Base-by-base conservation (phyloP, 1,140 invertebrate species). In the Eupristina koningsbergeri region DNA sequence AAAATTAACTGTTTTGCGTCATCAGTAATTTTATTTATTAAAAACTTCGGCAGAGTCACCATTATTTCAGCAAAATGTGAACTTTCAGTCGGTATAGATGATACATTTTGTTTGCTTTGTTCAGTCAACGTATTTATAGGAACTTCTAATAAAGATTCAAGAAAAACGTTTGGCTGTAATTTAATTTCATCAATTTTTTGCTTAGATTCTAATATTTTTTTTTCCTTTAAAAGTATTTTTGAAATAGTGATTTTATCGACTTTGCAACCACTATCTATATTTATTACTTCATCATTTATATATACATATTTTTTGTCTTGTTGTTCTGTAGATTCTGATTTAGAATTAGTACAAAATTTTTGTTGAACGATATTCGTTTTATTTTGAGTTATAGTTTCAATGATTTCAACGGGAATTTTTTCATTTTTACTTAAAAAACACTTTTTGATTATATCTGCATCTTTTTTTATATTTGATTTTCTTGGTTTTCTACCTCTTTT, bases 401-500 rank as follows among this genome's bases (percentile, higher is more conserved):
- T 50, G 34, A 69, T 47, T 2, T 61, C 75, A 29, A 83, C 36
- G 39, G 53, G 41, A 47, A 41, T 19, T 36, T 64, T 67, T 47
- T 64, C 31, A 71, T n/a, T 67, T 41, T 53, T 45, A 26, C 15
- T 39, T 26, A 58, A 39, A 0, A 41, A 11, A 67, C 31, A 31
- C 13, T 69, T 26, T 2, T 53, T 58, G 11, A 7, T 39, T 17
- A 15, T 11, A 45, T 41, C 31, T 19, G 13, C 11, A 50, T 64
- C 77, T 29, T 58, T 29, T 26, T 80, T 58, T 11, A 53, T 17
- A 34, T 36, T n/a, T 3, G 9, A 1, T 22, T 64, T 26, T 11
- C 76, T 84, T 19, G 50, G 9, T 53, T 79, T 84, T 73, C 71
- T 80, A 34, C 71, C 71, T 58, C 61, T 58, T 45, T 84, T 84